Conservation (phyloP, 2,797 vertebrate genomes). For the Psittacula echo region DNA sequence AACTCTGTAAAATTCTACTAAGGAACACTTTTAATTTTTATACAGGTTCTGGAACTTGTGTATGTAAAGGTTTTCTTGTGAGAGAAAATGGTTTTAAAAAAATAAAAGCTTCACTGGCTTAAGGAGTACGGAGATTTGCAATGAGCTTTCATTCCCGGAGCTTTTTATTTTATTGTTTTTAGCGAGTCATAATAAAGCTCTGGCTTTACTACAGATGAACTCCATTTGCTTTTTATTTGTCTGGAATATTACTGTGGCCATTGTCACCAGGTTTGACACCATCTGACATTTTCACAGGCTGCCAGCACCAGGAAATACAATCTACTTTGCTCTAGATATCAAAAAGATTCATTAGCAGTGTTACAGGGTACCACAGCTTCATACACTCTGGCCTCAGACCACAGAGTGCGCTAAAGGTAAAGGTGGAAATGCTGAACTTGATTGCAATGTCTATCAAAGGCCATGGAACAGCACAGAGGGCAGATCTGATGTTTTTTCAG, state of each 20-base stretch:
- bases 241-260: neutral
- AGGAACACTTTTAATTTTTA: neutral
- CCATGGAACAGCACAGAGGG: neutral
- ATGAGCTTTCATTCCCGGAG: neutral
- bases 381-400: neutral
- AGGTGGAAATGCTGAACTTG: neutral
- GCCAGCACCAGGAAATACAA: neutral
- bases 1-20: neutral
- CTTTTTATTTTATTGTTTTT: conserved; percentile 28
- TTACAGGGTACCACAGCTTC: neutral
- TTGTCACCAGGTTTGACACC: neutral
- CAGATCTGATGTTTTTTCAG: neutral
- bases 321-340: neutral
- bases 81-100: neutral
- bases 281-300: neutral
- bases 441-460: neutral
- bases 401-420: neutral
- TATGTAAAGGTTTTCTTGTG: neutral
- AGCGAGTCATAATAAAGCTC: neutral
- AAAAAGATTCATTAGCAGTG: neutral
- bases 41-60: neutral
- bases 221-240: neutral
- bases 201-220: neutral
- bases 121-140: neutral
- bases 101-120: neutral